phyloP scores from a whole-genome alignment of 2,888 invertebrate genomes.

The Scaeva pyrastri region DNA sequence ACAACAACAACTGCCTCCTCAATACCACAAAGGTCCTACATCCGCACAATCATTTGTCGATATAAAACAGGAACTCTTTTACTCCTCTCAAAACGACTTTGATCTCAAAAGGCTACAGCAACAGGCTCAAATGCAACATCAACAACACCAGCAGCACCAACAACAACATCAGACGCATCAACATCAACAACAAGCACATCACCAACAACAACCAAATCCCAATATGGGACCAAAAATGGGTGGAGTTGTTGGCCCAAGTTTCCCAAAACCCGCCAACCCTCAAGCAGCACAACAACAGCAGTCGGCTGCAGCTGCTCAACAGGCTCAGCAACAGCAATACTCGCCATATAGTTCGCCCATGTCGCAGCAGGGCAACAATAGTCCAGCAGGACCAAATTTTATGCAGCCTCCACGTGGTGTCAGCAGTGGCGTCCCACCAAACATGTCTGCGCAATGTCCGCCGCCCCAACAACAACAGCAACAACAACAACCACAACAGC shows the following conservation, averaged over 20 bases:
- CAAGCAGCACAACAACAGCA: constrained; percentile 79
- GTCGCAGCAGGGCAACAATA: constrained; percentile 86
- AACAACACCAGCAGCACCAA: constrained; percentile 79
- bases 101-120: constrained; percentile 84
- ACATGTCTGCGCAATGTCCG: constrained; percentile 78
- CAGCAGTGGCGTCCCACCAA: constrained; percentile 76
- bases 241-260: constrained; percentile 79
- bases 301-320: constrained; percentile 76
- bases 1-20: constrained; percentile 80
- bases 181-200: constrained; percentile 77
- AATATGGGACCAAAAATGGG: constrained; percentile 81
- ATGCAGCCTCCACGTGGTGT: constrained; percentile 82
- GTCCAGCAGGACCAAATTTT: constrained; percentile 80
- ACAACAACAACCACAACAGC: constrained; percentile 67
- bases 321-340: constrained; percentile 85
- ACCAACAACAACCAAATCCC: constrained; percentile 80
- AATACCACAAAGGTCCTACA: constrained; percentile 83
- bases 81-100: constrained; percentile 84
- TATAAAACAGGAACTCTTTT: constrained; percentile 86
- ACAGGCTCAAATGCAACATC: constrained; percentile 81
- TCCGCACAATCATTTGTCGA: constrained; percentile 84
- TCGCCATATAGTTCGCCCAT: constrained; percentile 88
- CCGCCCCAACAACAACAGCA: constrained; percentile 77
- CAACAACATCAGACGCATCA: constrained; percentile 78
- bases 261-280: constrained; percentile 78